phyloP scores from a whole-genome alignment of 2,888 invertebrate genomes.

The Brenthis ino region DNA sequence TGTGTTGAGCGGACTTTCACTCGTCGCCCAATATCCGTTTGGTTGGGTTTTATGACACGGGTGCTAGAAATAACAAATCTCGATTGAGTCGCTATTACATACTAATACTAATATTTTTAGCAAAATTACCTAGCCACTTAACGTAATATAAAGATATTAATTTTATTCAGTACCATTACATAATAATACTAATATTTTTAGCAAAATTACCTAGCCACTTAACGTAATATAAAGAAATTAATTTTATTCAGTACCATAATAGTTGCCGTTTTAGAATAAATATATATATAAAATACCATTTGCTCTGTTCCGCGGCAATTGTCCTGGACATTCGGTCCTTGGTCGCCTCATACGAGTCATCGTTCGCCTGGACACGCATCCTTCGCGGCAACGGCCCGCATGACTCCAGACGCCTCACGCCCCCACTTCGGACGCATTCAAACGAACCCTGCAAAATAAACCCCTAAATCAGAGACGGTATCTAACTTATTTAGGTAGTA shows the following conservation, averaged over 20 bases:
- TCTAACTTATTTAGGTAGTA: background rate
- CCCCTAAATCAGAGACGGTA: background rate
- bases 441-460: conserved; percentile 90
- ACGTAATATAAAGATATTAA: too few relatives aligned
- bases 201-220: too few relatives aligned
- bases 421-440: conserved; percentile 89
- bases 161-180: background rate
- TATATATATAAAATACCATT: conserved; percentile 84
- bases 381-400: conserved; percentile 93
- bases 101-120: background rate
- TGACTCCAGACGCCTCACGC: conserved; percentile 86
- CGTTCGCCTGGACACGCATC: conserved; percentile 96
- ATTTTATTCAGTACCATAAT: too few relatives aligned
- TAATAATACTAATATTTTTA: background rate
- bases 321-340: conserved; percentile 95
- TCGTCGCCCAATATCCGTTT: conserved; percentile 93
- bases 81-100: conserved; percentile 1
- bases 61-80: conserved; percentile 84
- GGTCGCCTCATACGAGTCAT: conserved; percentile 97
- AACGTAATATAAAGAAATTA: too few relatives aligned
- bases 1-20: conserved; percentile 86
- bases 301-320: conserved; percentile 96
- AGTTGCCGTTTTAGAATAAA: too few relatives aligned
- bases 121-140: too few relatives aligned
- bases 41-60: conserved; percentile 95